phyloP scores from a whole-genome alignment of 2,113 vertebrate genomes.

The Syrmaticus mikado region DNA sequence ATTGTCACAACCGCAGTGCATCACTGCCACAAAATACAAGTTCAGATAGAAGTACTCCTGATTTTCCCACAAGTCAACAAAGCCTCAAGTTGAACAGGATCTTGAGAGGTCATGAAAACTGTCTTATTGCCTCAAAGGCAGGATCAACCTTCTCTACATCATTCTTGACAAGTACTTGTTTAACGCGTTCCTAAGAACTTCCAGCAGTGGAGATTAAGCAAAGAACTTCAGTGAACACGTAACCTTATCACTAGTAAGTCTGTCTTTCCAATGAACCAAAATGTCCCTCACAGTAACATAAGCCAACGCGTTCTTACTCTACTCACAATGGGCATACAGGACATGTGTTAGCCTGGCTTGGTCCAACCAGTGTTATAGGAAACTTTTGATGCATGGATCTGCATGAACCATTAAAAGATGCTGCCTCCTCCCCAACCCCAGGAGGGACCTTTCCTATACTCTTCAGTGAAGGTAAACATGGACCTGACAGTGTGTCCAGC shows the following conservation, averaged over 20 bases:
- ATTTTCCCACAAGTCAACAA: not conserved
- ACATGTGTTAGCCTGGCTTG: not conserved
- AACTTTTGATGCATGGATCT: not conserved
- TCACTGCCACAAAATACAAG: not conserved
- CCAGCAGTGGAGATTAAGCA: not conserved
- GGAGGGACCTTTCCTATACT: too few species aligned
- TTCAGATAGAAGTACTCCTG: not conserved
- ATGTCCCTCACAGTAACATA: accelerated
- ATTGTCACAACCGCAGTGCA: not conserved
- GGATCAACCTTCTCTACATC: not conserved
- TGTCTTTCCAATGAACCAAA: not conserved
- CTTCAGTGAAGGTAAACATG: not conserved
- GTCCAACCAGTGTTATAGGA: not conserved
- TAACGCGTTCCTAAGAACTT: not conserved
- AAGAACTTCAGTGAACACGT: not conserved
- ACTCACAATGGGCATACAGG: accelerated
- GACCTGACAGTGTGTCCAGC: not conserved
- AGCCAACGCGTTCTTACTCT: not conserved
- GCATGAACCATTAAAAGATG: not conserved
- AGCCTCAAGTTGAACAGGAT: not conserved
- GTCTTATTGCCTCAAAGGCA: not conserved
- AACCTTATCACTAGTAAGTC: not conserved
- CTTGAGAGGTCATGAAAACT: not conserved
- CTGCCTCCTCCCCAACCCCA: accelerated
- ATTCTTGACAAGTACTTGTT: not conserved